Evolutionary conservation across 2,797 vertebrate species (phyloP).

Genomic region (Macrochelys suwanniensis): DNA sequence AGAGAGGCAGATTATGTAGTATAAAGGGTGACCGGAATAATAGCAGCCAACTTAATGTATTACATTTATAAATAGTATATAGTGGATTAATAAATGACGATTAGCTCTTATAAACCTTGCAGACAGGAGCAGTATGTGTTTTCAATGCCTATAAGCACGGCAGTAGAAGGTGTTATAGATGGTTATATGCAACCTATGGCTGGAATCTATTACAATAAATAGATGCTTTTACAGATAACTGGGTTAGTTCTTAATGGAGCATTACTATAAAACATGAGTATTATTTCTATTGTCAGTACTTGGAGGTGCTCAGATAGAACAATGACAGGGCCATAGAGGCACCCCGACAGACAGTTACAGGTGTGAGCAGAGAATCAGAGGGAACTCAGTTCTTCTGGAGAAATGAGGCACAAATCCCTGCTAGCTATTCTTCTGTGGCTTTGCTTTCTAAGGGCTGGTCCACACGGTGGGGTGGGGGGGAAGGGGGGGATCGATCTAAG

Average conservation of each 20-base stretch:
- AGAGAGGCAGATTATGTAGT: no score
- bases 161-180: not conserved
- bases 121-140: not conserved
- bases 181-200: not conserved
- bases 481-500: no score
- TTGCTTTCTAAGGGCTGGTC: not conserved
- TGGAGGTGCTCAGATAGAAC: not conserved
- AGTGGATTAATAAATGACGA: no score
- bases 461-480: no score
- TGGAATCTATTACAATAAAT: not conserved
- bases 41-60: no score
- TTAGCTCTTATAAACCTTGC: no score
- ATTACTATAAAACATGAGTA: not conserved
- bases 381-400: fast-evolving
- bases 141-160: not conserved
- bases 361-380: not conserved
- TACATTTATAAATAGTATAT: no score
- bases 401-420: no score
- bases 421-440: not conserved
- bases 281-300: not conserved
- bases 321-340: not conserved
- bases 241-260: not conserved
- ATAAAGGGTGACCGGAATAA: no score
- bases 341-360: not conserved
- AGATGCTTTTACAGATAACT: not conserved